phyloP scores from a whole-genome alignment of 2,113 vertebrate genomes.

The Asarcornis scutulata region DNA sequence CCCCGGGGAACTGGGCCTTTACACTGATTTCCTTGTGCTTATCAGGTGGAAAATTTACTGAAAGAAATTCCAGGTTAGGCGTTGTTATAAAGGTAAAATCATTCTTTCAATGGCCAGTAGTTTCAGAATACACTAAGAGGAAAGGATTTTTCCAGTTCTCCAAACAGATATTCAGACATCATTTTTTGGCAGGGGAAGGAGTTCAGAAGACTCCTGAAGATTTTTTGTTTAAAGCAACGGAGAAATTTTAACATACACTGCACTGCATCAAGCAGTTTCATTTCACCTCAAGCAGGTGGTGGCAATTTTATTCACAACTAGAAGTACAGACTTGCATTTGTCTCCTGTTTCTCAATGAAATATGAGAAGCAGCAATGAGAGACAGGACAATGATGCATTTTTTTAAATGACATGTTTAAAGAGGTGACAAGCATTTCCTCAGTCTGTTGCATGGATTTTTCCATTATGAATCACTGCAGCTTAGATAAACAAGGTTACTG shows the following conservation, averaged over 20 bases:
- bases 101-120: background rate
- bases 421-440: background rate
- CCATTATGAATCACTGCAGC: conserved; percentile 8
- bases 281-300: background rate
- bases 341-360: background rate
- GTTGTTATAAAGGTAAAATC: background rate
- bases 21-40: background rate
- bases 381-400: background rate
- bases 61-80: background rate
- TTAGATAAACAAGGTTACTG: conserved; percentile 32
- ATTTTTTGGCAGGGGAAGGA: background rate
- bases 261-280: background rate
- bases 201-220: background rate
- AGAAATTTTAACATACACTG: background rate
- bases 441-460: background rate
- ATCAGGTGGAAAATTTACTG: background rate
- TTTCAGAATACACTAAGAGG: background rate
- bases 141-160: background rate
- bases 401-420: background rate
- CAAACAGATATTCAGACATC: background rate
- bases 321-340: background rate
- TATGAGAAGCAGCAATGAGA: background rate
- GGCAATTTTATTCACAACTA: background rate
- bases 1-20: background rate
- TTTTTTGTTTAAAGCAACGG: background rate